Percentiles rank a stretch among this genome's conserved stretches.
Conservation (phyloP, 30 jellyfish, hydroid and myxozoan species). For the Catostylus mosaicus region DNA sequence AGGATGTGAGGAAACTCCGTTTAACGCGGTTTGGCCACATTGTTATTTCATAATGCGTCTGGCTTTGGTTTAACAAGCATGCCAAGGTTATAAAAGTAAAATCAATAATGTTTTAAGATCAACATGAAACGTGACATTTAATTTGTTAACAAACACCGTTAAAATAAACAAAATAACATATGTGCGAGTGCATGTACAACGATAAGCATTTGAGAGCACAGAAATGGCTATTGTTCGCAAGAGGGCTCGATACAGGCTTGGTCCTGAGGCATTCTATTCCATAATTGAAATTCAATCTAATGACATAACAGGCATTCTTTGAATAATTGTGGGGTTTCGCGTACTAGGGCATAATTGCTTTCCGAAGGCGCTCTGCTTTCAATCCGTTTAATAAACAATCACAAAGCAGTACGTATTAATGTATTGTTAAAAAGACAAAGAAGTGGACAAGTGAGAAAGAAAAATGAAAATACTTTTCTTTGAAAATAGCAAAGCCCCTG, state of each 20-base stretch:
- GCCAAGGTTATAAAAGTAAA: too few species aligned
- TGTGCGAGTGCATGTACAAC: not conserved
- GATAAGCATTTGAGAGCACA: constrained; percentile 30
- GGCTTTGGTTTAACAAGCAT: too few species aligned
- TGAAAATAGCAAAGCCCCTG: constrained; percentile 53
- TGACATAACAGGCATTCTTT: constrained; percentile 37
- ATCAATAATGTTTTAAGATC: too few species aligned
- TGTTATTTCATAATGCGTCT: too few species aligned
- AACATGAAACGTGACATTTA: too few species aligned
- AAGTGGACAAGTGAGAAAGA: not conserved
- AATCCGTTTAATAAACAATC: not conserved
- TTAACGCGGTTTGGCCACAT: too few species aligned
- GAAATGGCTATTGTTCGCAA: constrained; percentile 63
- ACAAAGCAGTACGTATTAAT: constrained; percentile 1
- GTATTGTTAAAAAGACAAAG: not conserved
- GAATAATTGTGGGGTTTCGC: constrained; percentile 31
- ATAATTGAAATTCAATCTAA: not conserved
- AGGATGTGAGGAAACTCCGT: too few species aligned
- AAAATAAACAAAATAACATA: not conserved
- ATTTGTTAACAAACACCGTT: too few species aligned
- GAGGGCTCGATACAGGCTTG: constrained; percentile 49
- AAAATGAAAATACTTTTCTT: not conserved
- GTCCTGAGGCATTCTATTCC: constrained; percentile 24
- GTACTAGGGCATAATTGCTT: not conserved
- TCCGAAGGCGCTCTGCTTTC: not conserved